phyloP scores from a whole-genome alignment of 2,797 vertebrate genomes.

The Hypotaenidia philippensis region DNA sequence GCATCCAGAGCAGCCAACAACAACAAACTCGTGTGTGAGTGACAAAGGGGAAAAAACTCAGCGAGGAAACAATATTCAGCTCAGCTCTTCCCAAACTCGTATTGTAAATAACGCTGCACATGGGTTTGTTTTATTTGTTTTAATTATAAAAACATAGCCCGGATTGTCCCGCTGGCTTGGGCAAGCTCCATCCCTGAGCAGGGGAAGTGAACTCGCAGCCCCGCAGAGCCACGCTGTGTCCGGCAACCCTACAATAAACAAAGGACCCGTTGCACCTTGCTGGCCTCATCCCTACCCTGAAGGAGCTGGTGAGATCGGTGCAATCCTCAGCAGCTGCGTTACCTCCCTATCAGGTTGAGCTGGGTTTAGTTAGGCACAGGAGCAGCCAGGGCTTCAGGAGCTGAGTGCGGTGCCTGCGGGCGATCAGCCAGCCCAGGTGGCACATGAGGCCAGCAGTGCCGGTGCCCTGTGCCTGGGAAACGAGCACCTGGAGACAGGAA shows the following conservation, averaged over 20 bases:
- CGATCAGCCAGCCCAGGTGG: neutral
- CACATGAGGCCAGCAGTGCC: neutral
- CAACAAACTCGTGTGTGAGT: conserved; percentile 51
- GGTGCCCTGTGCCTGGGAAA: neutral
- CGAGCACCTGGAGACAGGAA: neutral
- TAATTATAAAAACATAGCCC: conserved; percentile 37
- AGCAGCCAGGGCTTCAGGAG: neutral
- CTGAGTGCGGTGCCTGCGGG: fast-evolving
- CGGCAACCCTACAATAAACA: neutral
- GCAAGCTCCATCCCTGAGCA: neutral
- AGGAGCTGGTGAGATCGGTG: neutral
- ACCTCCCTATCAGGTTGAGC: neutral
- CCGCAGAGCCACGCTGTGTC: neutral
- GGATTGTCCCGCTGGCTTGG: conserved; percentile 43
- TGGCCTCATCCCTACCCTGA: neutral
- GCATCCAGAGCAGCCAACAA: conserved; percentile 47
- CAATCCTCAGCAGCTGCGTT: fast-evolving
- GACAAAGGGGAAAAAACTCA: conserved; percentile 20
- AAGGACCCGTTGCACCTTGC: fast-evolving
- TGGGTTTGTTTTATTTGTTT: conserved; percentile 38
- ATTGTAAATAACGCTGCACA: neutral
- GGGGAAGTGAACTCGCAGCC: neutral
- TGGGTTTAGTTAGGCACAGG: neutral
- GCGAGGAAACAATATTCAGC: conserved; percentile 52
- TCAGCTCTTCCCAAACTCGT: neutral